Evolutionary conservation across 2,888 invertebrate genomes (phyloP), one percentile per base, ranked within the genome.

Genomic region (Petrolisthes manimaculis): DNA sequence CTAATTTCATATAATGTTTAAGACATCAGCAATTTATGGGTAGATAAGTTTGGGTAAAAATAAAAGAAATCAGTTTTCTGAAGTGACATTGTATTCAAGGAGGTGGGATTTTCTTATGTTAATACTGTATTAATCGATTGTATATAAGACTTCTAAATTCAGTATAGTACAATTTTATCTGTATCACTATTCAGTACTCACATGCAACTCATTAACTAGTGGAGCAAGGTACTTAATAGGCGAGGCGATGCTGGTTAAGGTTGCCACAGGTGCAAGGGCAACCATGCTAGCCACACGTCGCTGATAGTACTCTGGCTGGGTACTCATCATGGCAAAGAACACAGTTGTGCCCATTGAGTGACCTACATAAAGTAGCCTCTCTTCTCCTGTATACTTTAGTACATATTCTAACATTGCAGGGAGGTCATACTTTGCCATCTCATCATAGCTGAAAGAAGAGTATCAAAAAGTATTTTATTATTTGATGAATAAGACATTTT

Each of bases 351-450:
- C 92, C 91, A 93, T 93, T 12, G 93, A 93, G 91, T 94, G 88
- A 3, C 88, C 88, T 18, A 88, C 67, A 51, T 88, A 88, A 21
- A 84, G 81, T 14, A 88, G 93, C 61, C 92, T 91, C 12, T 91
- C 56, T 14, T 91, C 91, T 3, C 92, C 91, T 3, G 93, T 92
- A n/a, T 83, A 86, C 2, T 90, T 86, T 53, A 92, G 86, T 5
- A 92, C 92, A 87, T 92, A 92, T 85, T 93, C 91, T 24, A 93
- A 91, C 90, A 92, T 92, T 14, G 93, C 93, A 9, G 93, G 93
- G 4, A 93, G 91, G 91, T 93, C 93, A 90, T 92, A 92, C 78
- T 91, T 86, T 0, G 93, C 93, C 93, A 93, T 93, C 86, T 93
- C 92, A 90, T 93, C 93, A 92, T 92, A 93, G 86, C 93, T 93